A percentile compares a stretch with the other conserved stretches of the same genome.
These are phyloP conservation scores for Channa argus DNA, from an alignment of 2,113 vertebrate genomes.

Conservation along the genomic window DNA sequence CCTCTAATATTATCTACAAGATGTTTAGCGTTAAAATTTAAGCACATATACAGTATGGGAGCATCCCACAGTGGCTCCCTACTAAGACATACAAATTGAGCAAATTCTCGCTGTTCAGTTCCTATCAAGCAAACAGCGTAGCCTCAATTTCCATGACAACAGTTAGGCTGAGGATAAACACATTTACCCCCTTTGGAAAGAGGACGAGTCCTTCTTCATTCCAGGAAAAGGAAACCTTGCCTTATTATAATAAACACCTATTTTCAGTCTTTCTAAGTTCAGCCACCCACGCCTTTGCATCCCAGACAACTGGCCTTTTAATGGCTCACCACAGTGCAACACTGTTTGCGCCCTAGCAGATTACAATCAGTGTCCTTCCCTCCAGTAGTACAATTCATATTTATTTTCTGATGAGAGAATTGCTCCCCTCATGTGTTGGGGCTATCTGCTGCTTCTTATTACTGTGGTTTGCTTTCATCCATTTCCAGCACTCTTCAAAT, in stretches of 20 bases:
- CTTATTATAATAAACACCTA: slow-evolving; percentile 87
- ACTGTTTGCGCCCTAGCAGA: slow-evolving; percentile 86
- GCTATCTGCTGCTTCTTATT: slow-evolving; percentile 90
- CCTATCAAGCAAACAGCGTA: slow-evolving; percentile 13
- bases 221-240: slow-evolving; percentile 79
- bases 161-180: slow-evolving; percentile 37
- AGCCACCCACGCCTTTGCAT: slow-evolving; percentile 78
- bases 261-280: slow-evolving; percentile 85
- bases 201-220: slow-evolving; percentile 85
- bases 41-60: not conserved
- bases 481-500: slow-evolving; percentile 87
- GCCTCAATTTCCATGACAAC: slow-evolving; percentile 39
- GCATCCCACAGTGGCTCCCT: not conserved
- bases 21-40: slow-evolving; percentile 11
- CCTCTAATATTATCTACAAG: slow-evolving; percentile 8
- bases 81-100: slow-evolving; percentile 13
- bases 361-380: slow-evolving; percentile 86
- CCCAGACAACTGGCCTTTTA: slow-evolving; percentile 87
- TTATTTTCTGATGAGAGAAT: slow-evolving; percentile 88
- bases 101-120: slow-evolving; percentile 30
- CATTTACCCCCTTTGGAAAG: slow-evolving; percentile 60
- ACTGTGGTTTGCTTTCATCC: slow-evolving; percentile 89
- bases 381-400: slow-evolving; percentile 88
- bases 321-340: slow-evolving; percentile 86
- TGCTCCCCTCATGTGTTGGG: slow-evolving; percentile 88